Evolutionary conservation across 2,888 invertebrate genomes (phyloP).

Genomic region (Aphodius sticticus): DNA sequence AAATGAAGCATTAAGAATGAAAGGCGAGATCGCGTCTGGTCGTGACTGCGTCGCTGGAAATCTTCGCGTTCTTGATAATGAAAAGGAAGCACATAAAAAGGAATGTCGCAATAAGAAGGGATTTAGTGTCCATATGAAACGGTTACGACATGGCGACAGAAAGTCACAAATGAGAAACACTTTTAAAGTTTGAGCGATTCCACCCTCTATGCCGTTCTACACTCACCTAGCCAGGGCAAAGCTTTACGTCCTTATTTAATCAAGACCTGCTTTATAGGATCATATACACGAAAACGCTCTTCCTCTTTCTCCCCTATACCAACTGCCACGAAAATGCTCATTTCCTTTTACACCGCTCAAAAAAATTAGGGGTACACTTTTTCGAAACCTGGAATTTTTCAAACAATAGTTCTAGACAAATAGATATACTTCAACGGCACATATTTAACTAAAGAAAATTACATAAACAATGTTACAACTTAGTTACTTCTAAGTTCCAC

Average conservation of each 20-base stretch:
- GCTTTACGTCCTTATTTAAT: not conserved
- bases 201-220: not conserved
- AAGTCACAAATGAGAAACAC: slow-evolving; percentile 4
- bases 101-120: not conserved
- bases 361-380: too few relatives aligned
- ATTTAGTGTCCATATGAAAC: not conserved
- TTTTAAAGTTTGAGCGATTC: slow-evolving; percentile 4
- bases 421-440: too few relatives aligned
- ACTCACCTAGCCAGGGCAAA: not conserved
- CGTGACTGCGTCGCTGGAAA: not conserved
- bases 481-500: too few relatives aligned
- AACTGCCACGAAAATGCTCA: too few relatives aligned
- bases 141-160: not conserved
- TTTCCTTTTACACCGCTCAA: too few relatives aligned
- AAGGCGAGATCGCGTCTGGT: too few relatives aligned
- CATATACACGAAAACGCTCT: not conserved
- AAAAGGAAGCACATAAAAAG: slow-evolving; percentile 4
- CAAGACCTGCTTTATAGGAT: not conserved
- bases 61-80: not conserved
- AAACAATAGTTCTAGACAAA: too few relatives aligned
- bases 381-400: too few relatives aligned
- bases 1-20: too few relatives aligned
- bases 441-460: too few relatives aligned
- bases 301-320: not conserved
- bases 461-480: too few relatives aligned